Evolutionary conservation across 2,113 vertebrate genomes (phyloP).

Genomic region (Albula goreensis): DNA sequence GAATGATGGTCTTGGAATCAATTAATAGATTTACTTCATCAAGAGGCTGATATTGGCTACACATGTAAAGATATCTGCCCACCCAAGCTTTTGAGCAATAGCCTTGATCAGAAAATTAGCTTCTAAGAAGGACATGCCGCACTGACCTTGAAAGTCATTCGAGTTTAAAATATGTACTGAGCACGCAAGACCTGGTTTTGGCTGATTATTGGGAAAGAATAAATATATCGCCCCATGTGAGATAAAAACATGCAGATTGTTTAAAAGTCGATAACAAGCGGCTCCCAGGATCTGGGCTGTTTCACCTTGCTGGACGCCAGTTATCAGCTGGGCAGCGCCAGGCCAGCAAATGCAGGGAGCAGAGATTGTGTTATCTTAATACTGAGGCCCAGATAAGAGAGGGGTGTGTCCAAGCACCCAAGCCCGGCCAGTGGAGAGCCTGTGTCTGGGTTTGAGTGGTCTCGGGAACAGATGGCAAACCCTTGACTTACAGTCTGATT

Average conservation of each 20-base stretch:
- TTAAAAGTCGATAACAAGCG: not conserved
- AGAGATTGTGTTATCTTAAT: conserved; percentile 1
- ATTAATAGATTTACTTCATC: not conserved
- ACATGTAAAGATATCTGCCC: not conserved
- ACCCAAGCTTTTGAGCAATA: too few relatives aligned
- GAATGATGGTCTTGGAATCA: not conserved
- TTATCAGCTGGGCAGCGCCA: not conserved
- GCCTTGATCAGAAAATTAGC: not conserved
- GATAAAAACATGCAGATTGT: not conserved
- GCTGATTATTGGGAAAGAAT: not conserved
- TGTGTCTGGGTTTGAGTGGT: not conserved
- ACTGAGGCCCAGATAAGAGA: conserved; percentile 2
- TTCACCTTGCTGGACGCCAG: not conserved
- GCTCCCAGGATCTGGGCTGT: not conserved
- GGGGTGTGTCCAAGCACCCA: not conserved
- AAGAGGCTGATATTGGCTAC: not conserved
- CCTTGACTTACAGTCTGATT: too few relatives aligned
- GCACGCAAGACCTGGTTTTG: not conserved
- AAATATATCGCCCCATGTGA: not conserved
- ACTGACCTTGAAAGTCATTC: not conserved
- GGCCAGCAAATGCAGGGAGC: not conserved
- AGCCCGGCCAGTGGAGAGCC: not conserved
- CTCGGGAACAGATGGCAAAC: too few relatives aligned
- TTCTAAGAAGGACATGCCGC: not conserved
- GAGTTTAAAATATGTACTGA: not conserved